Conservation (phyloP, 2,888 invertebrate species). For the Morinoia aosen region DNA sequence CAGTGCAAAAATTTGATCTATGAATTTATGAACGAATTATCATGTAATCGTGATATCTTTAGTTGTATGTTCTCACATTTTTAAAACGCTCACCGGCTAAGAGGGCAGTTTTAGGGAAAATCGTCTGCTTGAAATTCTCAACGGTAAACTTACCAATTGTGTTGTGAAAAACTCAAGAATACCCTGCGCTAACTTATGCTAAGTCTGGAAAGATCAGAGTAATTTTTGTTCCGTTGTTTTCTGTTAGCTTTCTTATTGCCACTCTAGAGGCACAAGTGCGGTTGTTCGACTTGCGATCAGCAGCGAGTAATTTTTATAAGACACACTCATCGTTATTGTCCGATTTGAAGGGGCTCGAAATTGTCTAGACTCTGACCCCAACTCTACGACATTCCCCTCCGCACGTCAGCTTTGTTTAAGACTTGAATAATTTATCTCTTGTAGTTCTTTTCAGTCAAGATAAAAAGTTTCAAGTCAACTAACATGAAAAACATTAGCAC, state of each 20-base stretch:
- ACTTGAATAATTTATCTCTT: background rate
- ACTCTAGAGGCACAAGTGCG: background rate
- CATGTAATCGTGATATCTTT: too few relatives aligned
- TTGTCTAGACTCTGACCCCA: background rate
- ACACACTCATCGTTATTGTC: background rate
- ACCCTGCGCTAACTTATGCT: too few relatives aligned
- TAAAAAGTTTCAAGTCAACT: background rate
- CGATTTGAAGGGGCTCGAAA: background rate
- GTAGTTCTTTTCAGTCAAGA: background rate
- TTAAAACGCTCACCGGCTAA: too few relatives aligned
- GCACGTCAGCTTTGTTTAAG: background rate
- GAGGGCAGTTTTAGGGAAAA: too few relatives aligned
- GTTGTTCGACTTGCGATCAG: background rate
- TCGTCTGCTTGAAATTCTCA: too few relatives aligned
- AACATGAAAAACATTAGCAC: background rate
- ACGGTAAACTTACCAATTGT: too few relatives aligned
- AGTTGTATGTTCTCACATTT: too few relatives aligned
- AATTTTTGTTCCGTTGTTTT: background rate
- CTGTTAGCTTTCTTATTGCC: background rate
- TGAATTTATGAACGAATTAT: too few relatives aligned
- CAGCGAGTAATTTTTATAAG: background rate
- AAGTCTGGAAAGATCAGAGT: too few relatives aligned
- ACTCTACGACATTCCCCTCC: background rate
- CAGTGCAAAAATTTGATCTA: too few relatives aligned
- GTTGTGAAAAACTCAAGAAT: too few relatives aligned